Evolutionary conservation across 2,888 invertebrate species (phyloP).

Genomic region (Cantharis flavilabris): DNA sequence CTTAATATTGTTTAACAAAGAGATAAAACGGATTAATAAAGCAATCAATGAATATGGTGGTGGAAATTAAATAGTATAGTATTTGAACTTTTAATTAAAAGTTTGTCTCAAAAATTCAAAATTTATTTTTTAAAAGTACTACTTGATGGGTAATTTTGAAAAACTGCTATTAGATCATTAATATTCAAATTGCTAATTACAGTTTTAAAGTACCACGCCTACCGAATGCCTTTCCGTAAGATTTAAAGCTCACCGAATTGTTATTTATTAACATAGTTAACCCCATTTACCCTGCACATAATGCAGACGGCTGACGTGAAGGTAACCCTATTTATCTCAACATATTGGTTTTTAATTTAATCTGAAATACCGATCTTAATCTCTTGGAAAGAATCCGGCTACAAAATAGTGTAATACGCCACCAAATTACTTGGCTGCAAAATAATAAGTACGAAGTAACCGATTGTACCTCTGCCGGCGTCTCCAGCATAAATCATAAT

Average conservation of each 20-base stretch:
- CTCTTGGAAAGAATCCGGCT: constrained; percentile 29
- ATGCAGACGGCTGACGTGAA: constrained; percentile 28
- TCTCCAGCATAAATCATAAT: not conserved
- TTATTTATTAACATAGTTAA: constrained; percentile 32
- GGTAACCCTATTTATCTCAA: constrained; percentile 32
- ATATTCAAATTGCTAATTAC: constrained; percentile 43
- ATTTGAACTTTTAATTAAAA: not conserved
- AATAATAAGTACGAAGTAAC: constrained; percentile 10
- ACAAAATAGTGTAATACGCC: constrained; percentile 30
- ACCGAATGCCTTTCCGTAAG: constrained; percentile 26
- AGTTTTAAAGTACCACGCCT: constrained; percentile 35
- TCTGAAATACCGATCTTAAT: constrained; percentile 37
- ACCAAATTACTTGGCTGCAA: constrained; percentile 27
- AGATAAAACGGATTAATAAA: not conserved
- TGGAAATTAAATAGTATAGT: not conserved
- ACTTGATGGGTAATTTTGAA: not conserved
- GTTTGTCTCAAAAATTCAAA: not conserved
- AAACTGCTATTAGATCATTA: constrained; percentile 31
- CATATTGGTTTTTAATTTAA: constrained; percentile 41
- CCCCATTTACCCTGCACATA: constrained; percentile 30
- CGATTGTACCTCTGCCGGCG: not conserved
- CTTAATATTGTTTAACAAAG: not conserved
- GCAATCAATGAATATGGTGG: not conserved
- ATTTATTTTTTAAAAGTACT: not conserved
- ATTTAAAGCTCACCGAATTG: constrained; percentile 31